Percentiles rank a stretch among this genome's conserved stretches.
phyloP scores from a whole-genome alignment of 2,888 invertebrate species.

The Colostygia pectinataria region DNA sequence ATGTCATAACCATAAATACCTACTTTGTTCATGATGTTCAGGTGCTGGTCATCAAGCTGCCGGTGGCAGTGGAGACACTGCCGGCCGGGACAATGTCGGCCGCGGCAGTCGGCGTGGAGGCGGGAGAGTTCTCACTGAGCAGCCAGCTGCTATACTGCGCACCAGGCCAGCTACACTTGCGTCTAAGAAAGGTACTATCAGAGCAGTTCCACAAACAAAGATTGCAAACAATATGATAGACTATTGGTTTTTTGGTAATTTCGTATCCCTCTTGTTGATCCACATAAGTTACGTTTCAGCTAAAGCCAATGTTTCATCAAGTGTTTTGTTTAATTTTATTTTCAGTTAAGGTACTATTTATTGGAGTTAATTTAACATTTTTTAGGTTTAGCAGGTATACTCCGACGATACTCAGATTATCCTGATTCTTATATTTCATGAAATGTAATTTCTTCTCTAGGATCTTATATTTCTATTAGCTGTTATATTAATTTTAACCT shows the following conservation, averaged over 20 bases:
- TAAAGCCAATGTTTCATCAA: too few relatives aligned
- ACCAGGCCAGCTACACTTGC: constrained; percentile 62
- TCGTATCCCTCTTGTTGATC: too few relatives aligned
- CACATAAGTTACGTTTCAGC: too few relatives aligned
- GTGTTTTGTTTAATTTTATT: too few relatives aligned
- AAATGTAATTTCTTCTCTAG: constrained; percentile 87
- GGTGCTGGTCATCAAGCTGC: constrained; percentile 17
- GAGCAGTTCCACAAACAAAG: too few relatives aligned
- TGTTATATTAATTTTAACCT: constrained; percentile 83
- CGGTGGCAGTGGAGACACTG: constrained; percentile 53
- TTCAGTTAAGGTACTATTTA: too few relatives aligned
- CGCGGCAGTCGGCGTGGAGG: constrained; percentile 83
- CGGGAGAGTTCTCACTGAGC: constrained; percentile 68
- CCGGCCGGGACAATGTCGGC: constrained; percentile 43
- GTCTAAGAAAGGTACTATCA: constrained; percentile 61
- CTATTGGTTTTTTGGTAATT: too few relatives aligned
- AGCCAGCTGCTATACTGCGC: constrained; percentile 58
- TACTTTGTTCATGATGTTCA: neutral
- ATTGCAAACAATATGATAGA: too few relatives aligned
- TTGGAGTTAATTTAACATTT: constrained; percentile 91
- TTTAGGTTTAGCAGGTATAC: constrained; percentile 80
- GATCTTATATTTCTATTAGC: constrained; percentile 85
- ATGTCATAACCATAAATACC: neutral
- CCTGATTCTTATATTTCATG: constrained; percentile 85
- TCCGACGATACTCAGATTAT: constrained; percentile 89